A percentile compares a stretch with the other conserved stretches of the same genome.
These are phyloP conservation scores for Remorina albescens DNA, from an alignment of 2,797 vertebrate genomes.

Conservation along the genomic window DNA sequence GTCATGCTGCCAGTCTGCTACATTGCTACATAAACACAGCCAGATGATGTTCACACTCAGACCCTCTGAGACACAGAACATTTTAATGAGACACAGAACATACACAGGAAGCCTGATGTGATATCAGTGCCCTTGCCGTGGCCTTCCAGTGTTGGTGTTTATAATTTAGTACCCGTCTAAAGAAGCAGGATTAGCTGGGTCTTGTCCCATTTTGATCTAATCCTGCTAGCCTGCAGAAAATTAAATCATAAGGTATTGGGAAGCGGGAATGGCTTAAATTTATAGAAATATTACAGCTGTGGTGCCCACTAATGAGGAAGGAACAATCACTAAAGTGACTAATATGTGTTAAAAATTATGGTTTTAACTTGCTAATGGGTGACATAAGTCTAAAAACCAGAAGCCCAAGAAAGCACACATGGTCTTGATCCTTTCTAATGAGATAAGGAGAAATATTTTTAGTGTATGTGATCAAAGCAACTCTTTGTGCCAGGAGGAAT, in stretches of 20 bases:
- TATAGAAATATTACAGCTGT: conserved; percentile 49
- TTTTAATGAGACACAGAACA: conserved; percentile 22
- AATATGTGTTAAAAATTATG: conserved; percentile 52
- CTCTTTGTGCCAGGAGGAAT: background rate
- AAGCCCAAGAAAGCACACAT: conserved; percentile 43
- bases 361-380: conserved; percentile 51
- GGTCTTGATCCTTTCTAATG: conserved; percentile 11
- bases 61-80: conserved; percentile 25
- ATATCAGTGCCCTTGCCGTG: conserved; percentile 17
- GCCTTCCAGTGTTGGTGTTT: conserved; percentile 17
- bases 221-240: conserved; percentile 46
- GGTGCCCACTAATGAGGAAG: conserved; percentile 40
- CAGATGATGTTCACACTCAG: conserved; percentile 9
- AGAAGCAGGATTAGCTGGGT: conserved; percentile 50
- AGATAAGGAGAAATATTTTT: background rate
- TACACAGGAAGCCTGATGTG: conserved; percentile 18
- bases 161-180: conserved; percentile 55
- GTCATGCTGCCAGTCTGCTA: background rate
- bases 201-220: conserved; percentile 48
- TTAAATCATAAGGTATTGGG: conserved; percentile 49
- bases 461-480: conserved; percentile 1
- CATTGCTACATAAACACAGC: background rate
- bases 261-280: conserved; percentile 37
- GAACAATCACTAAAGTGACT: conserved; percentile 50
- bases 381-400: conserved; percentile 34